A percentile compares a stretch with the other conserved stretches of the same genome.
Conservation (phyloP, 2,888 invertebrate genomes). For the Heliothis peltigera region DNA sequence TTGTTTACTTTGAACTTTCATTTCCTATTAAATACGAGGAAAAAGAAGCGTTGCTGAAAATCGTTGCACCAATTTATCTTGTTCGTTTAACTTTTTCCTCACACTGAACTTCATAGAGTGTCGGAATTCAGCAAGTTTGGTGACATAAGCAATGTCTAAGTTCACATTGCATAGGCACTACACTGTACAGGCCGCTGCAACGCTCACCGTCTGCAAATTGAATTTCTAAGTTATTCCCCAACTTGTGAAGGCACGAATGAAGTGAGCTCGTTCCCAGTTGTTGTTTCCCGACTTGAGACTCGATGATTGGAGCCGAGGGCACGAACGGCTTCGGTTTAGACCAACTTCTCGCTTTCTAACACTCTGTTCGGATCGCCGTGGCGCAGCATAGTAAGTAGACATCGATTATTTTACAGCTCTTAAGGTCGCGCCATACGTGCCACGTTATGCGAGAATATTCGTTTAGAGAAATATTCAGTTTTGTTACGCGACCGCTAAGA, state of each 20-base stretch:
- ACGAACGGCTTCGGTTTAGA: constrained; percentile 67
- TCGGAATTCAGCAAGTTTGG: constrained; percentile 58
- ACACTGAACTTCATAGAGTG: constrained; percentile 59
- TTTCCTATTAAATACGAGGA: constrained; percentile 42
- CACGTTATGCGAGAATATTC: constrained; percentile 17
- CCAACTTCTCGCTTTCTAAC: constrained; percentile 62
- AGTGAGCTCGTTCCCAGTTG: constrained; percentile 82
- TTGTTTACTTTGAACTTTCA: constrained; percentile 51
- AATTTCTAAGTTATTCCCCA: constrained; percentile 86
- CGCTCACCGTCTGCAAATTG: constrained; percentile 81
- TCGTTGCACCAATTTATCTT: constrained; percentile 37
- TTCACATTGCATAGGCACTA: constrained; percentile 66
- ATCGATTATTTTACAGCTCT: constrained; percentile 57
- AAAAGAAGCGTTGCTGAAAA: constrained; percentile 31
- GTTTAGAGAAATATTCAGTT: constrained; percentile 17
- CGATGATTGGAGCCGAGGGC: constrained; percentile 76
- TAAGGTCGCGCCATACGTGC: constrained; percentile 38
- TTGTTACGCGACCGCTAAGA: too few species aligned
- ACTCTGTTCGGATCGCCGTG: constrained; percentile 48
- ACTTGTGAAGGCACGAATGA: constrained; percentile 82
- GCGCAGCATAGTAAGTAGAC: constrained; percentile 46
- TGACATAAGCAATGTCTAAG: constrained; percentile 73
- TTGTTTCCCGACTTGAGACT: constrained; percentile 75
- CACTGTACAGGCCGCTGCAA: constrained; percentile 68
- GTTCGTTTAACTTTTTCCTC: constrained; percentile 60